phyloP scores from a whole-genome alignment of 2,888 invertebrate species.

The Alloplasta piceator region DNA sequence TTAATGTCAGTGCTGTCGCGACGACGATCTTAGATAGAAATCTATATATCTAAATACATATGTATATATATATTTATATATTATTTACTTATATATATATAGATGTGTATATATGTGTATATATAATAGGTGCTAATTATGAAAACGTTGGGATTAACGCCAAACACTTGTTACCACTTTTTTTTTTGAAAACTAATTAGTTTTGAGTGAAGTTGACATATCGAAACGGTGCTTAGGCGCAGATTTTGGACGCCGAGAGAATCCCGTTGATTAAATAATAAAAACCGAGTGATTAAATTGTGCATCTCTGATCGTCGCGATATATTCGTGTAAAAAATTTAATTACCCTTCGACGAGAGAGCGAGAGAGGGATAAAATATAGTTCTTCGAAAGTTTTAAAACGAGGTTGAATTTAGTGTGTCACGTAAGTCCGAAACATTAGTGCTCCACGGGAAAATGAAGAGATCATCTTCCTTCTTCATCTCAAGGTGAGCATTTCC shows the following conservation, averaged over 20 bases:
- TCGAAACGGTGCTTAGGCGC: slow-evolving; percentile 39
- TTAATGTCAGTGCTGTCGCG: slow-evolving; percentile 16
- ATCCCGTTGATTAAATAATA: neutral
- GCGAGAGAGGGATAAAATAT: neutral
- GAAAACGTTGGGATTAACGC: neutral
- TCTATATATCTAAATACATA: slow-evolving; percentile 14
- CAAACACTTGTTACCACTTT: neutral
- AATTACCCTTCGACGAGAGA: slow-evolving; percentile 26
- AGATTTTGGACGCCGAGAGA: slow-evolving; percentile 5
- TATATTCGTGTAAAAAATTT: slow-evolving; percentile 2
- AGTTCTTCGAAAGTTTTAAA: slow-evolving; percentile 21
- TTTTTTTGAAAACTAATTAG: slow-evolving; percentile 15
- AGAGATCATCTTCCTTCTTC: slow-evolving; percentile 80
- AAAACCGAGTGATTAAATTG: slow-evolving; percentile 23
- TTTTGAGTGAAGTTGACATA: slow-evolving; percentile 57
- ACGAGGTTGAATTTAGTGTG: slow-evolving; percentile 39
- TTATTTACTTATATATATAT: slow-evolving; percentile 1
- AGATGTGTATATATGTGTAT: slow-evolving; percentile 16
- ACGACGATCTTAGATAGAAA: slow-evolving; percentile 38
- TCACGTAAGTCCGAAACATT: slow-evolving; percentile 78
- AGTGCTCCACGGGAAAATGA: slow-evolving; percentile 81
- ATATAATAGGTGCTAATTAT: slow-evolving; percentile 24
- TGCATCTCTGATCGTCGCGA: slow-evolving; percentile 22
- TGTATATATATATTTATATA: slow-evolving; percentile 16
- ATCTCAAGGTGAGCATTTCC: slow-evolving; percentile 77